Conservation (phyloP, 30 jellyfish, hydroid and myxozoan species). For the Pseudorhiza aurosa region DNA sequence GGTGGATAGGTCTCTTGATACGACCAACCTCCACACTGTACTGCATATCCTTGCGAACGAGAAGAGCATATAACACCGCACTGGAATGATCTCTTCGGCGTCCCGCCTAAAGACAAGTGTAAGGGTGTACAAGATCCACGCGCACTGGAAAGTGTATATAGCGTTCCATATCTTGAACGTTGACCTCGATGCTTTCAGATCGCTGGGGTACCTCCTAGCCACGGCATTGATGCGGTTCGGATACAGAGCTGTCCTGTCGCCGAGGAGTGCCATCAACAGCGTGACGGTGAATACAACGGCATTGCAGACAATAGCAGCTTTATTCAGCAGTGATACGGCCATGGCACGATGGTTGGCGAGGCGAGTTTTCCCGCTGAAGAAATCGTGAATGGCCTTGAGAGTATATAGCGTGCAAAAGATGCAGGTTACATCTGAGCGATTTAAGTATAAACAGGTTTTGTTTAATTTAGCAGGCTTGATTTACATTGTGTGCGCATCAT, state of each 20-base stretch:
- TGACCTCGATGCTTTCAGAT: slow-evolving; percentile 8
- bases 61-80: slow-evolving; percentile 18
- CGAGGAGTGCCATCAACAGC: slow-evolving; percentile 37
- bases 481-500: too few species aligned
- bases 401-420: too few species aligned
- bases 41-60: slow-evolving; percentile 44
- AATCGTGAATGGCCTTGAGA: too few species aligned
- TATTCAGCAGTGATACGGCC: slow-evolving; percentile 19
- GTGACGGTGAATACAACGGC: slow-evolving; percentile 5
- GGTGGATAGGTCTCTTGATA: slow-evolving; percentile 25
- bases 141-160: slow-evolving; percentile 47
- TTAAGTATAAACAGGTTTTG: too few species aligned
- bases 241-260: slow-evolving; percentile 6
- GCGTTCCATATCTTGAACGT: slow-evolving; percentile 77
- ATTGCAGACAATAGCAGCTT: slow-evolving; percentile 6
- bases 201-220: slow-evolving; percentile 25
- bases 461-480: too few species aligned
- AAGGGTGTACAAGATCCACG: slow-evolving; percentile 67
- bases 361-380: too few species aligned
- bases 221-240: slow-evolving; percentile 6
- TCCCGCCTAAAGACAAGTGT: slow-evolving; percentile 34
- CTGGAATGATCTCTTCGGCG: slow-evolving; percentile 24
- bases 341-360: too few species aligned
- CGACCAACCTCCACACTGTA: slow-evolving; percentile 12
- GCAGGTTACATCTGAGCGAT: too few species aligned